phyloP scores from a whole-genome alignment of 1,140 invertebrate species.

The Hylaeus anthracinus region DNA sequence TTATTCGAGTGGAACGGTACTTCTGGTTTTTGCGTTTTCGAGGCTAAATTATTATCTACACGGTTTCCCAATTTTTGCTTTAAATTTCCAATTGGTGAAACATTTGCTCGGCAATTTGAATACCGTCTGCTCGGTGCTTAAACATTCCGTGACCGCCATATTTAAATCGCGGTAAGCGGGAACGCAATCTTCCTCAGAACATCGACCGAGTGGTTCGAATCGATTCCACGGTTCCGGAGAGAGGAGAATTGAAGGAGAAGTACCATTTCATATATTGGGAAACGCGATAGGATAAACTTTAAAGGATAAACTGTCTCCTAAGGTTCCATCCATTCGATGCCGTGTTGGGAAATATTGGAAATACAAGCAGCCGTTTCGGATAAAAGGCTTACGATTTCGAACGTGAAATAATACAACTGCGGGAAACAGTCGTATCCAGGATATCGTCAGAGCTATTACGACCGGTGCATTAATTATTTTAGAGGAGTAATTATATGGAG shows the following conservation, averaged over 20 bases:
- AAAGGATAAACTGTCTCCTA: slow-evolving; percentile 33
- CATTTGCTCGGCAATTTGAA: too few species aligned
- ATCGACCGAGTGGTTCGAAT: neutral
- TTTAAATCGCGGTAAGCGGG: neutral
- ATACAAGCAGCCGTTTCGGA: slow-evolving; percentile 8
- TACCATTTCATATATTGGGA: neutral
- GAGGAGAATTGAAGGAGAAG: neutral
- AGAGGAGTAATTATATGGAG: too few species aligned
- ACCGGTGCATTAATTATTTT: too few species aligned
- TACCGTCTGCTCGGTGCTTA: too few species aligned
- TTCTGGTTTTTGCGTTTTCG: too few species aligned
- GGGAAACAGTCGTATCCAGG: neutral
- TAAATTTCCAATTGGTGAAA: too few species aligned
- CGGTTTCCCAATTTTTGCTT: too few species aligned
- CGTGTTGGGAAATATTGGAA: slow-evolving; percentile 3
- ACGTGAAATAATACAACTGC: neutral
- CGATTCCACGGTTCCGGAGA: neutral
- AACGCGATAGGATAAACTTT: slow-evolving; percentile 30
- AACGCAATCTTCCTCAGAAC: neutral
- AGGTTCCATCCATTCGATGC: slow-evolving; percentile 7
- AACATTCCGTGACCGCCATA: neutral
- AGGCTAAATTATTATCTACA: too few species aligned
- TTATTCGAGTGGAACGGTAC: too few species aligned
- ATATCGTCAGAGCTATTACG: neutral
- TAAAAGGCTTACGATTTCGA: neutral